These are phyloP conservation scores for Triops cancriformis DNA, from an alignment of 1,140 invertebrate species.

Conservation along the genomic window DNA sequence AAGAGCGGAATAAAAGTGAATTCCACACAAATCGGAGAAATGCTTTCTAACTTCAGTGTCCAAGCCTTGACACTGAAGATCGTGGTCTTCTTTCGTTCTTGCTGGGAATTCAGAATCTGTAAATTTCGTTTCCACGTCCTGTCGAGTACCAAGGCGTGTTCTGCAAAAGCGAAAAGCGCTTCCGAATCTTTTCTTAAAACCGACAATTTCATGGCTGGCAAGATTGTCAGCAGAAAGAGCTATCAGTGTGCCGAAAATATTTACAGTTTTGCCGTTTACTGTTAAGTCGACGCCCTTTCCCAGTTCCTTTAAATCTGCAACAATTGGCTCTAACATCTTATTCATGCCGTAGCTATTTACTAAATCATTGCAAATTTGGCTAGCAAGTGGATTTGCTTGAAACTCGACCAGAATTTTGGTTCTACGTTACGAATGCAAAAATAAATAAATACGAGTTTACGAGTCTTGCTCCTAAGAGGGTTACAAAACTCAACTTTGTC, in stretches of 20 bases:
- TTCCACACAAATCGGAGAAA: constrained; percentile 19
- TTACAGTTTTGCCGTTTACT: not conserved
- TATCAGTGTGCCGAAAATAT: not conserved
- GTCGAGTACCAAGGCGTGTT: not conserved
- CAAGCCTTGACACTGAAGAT: constrained; percentile 18
- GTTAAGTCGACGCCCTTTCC: not conserved
- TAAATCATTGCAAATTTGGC: not conserved
- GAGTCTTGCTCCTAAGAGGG: not conserved
- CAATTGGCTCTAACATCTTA: not conserved
- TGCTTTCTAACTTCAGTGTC: constrained; percentile 19
- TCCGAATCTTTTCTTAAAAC: constrained; percentile 19
- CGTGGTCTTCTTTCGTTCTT: constrained; percentile 18
- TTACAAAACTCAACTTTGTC: constrained; percentile 16
- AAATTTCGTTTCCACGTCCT: constrained; percentile 21
- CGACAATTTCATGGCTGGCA: constrained; percentile 14
- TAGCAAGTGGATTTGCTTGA: constrained; percentile 14
- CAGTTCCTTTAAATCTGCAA: not conserved
- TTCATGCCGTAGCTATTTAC: not conserved
- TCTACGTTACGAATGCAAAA: not conserved
- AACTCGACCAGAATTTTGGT: not conserved
- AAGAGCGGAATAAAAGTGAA: constrained; percentile 15
- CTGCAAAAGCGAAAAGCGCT: not conserved
- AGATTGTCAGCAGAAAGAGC: constrained; percentile 19
- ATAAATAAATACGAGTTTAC: constrained; percentile 12
- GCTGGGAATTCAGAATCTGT: constrained; percentile 6